Base-by-base conservation (phyloP, 1,140 invertebrate species). In the Aphaenogaster rudis region DNA sequence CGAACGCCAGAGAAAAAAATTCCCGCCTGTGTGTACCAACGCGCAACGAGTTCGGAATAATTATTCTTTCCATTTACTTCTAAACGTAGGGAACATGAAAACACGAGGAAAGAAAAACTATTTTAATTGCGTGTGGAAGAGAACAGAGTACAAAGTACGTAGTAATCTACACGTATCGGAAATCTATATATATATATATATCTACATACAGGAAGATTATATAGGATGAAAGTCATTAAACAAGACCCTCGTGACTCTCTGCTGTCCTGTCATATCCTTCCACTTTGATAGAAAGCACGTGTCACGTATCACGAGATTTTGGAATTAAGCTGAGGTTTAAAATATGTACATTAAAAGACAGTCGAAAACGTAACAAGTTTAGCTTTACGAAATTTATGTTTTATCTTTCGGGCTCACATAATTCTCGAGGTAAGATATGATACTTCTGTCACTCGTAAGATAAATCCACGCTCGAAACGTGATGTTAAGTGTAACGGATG, bases 221-320 rank as follows among this genome's bases (percentile, higher is more conserved):
- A 13, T 15, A 78, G 64, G 45, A 54, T 81, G 63, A 71, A 81
- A 81, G 78, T 71, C 64, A 64, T 57, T 54, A 33, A 81, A 81
- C 48, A 28, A 71, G 64, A 69, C 21, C 69, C 48, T 80, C 39
- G n/a, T 42, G n/a, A 52, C n/a, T 61, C 54, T 17, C 7, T 8
- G 59, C 28, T 28, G 28, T 28, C 17, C 36, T 74, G 11, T 36
- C 5, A 8, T 48, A 42, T 69, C n/a, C 48, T 45, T 57, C n/a
- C 36, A 54, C 15, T 45, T 81, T n/a, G n/a, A 7, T 54, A 69
- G 78, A 80, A 54, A 80, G n/a, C 36, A 42, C 48, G 21, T 63
- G 36, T 54, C 45, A 4, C 9, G 13, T 17, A 7, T 17, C 28
- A 9, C 57, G 15, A 66, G 42, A 13, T 6, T n/a, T 48, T 15